Evolutionary conservation across 2,888 invertebrate genomes (phyloP).

Genomic region (Stictocephala bisonia): DNA sequence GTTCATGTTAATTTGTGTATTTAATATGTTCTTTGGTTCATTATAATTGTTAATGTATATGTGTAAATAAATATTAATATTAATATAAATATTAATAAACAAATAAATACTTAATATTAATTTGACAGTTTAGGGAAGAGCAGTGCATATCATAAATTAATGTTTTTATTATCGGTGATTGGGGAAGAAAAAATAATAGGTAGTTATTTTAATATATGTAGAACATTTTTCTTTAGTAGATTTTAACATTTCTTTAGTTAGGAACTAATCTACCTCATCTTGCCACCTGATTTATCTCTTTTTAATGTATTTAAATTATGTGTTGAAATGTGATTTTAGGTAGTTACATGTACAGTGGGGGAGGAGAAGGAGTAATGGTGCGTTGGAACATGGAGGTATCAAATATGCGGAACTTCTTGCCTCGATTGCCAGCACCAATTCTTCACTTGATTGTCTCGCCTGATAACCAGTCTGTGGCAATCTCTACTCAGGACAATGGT

Average conservation of each 20-base stretch:
- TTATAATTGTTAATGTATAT: no score
- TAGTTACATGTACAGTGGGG: conserved; percentile 78
- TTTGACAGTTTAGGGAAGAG: no score
- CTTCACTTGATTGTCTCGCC: conserved; percentile 72
- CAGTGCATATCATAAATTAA: no score
- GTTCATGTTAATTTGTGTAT: no score
- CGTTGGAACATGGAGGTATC: conserved; percentile 75
- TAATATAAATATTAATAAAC: neutral
- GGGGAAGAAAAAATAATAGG: no score
- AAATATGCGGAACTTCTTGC: conserved; percentile 71
- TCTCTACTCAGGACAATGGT: conserved; percentile 78
- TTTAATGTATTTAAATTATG: neutral
- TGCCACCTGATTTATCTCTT: no score
- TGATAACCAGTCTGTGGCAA: conserved; percentile 73
- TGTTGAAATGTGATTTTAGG: conserved; percentile 64
- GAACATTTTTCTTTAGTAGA: conserved; percentile 26
- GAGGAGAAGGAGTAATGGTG: conserved; percentile 81
- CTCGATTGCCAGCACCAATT: conserved; percentile 77
- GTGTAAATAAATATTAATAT: neutral
- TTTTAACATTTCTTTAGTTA: conserved; percentile 46
- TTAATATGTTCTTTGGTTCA: no score
- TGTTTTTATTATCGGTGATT: no score
- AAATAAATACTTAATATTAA: no score
- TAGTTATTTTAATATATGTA: no score
- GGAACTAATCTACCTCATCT: conserved; percentile 38